Evolutionary conservation across 2,797 vertebrate genomes (phyloP).

Genomic region (Carduelis carduelis): DNA sequence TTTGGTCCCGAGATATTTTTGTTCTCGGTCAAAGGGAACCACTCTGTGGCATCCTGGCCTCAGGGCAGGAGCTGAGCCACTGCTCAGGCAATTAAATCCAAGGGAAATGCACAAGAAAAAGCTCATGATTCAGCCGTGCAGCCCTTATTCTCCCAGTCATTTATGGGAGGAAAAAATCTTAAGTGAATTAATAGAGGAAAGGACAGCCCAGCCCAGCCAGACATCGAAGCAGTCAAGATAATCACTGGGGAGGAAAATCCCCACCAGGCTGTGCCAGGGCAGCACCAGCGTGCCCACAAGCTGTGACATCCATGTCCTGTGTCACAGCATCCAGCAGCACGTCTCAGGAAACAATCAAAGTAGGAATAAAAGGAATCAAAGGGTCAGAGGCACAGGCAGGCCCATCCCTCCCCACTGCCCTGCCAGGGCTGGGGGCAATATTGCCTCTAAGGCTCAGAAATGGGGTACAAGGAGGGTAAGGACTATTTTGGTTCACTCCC

Average conservation of each 20-base stretch:
- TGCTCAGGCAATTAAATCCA: not conserved
- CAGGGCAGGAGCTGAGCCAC: not conserved
- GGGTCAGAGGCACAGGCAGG: not conserved
- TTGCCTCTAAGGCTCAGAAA: not conserved
- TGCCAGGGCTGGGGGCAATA: not conserved
- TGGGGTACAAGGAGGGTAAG: not conserved
- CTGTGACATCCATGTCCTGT: not conserved
- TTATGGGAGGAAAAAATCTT: not conserved
- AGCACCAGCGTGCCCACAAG: fast-evolving
- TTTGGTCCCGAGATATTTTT: not conserved
- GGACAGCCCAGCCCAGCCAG: not conserved
- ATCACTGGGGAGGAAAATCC: not conserved
- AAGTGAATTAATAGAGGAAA: not conserved
- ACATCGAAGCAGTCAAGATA: not conserved
- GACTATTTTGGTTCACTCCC: not conserved
- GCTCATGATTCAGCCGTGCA: not conserved
- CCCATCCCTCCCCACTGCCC: fast-evolving
- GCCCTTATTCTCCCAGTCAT: not conserved
- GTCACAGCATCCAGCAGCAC: not conserved
- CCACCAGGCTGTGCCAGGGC: not conserved
- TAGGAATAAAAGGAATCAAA: not conserved
- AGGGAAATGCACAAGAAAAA: not conserved
- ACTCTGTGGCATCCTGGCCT: not conserved
- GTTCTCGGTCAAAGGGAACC: not conserved
- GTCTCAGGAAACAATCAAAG: not conserved